Conservation (phyloP, 2,113 vertebrate species). For the Ceuthmochares aereus region DNA sequence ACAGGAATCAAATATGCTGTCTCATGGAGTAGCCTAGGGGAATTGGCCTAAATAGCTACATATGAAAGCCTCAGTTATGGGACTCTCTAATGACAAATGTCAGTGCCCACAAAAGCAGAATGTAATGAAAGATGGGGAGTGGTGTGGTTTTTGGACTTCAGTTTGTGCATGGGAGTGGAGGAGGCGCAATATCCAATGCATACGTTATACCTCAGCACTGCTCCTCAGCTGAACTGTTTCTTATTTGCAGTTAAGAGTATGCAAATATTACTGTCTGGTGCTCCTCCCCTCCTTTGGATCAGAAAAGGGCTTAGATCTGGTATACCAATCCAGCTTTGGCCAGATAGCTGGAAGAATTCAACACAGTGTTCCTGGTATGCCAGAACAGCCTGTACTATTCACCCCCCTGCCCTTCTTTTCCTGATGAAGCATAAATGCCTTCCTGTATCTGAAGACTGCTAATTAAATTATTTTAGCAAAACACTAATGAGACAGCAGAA, state of each 20-base stretch:
- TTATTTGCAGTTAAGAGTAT: neutral
- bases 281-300: neutral
- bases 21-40: rapidly evolving
- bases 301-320: neutral
- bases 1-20: neutral
- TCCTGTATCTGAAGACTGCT: constrained; percentile 69
- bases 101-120: neutral
- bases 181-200: neutral
- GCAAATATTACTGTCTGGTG: neutral
- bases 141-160: neutral
- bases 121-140: neutral
- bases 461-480: constrained; percentile 77
- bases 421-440: constrained; percentile 71
- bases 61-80: neutral
- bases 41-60: neutral
- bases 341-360: constrained; percentile 8
- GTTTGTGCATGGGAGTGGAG: neutral
- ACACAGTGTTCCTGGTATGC: constrained; percentile 47
- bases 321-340: constrained; percentile 43
- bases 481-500: constrained; percentile 73
- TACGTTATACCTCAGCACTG: neutral
- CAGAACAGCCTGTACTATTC: constrained; percentile 67
- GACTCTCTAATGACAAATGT: neutral
- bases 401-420: constrained; percentile 17
- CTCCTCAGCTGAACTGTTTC: neutral